Evolutionary conservation across 1,140 invertebrate species (phyloP).

Genomic region (Habropoda laboriosa): DNA sequence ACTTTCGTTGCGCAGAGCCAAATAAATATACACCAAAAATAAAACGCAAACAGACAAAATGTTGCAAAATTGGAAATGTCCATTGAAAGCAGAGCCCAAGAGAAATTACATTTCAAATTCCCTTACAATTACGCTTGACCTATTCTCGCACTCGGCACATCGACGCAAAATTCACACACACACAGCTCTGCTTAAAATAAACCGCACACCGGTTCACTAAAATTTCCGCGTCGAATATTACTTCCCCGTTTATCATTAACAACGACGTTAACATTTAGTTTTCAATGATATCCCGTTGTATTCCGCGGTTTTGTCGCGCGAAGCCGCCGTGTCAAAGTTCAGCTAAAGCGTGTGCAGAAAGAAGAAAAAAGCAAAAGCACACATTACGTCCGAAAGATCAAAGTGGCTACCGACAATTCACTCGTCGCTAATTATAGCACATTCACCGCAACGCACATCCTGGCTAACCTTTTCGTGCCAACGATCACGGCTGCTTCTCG

Average conservation of each 20-base stretch:
- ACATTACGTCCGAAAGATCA: slow-evolving; percentile 31
- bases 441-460: slow-evolving; percentile 18
- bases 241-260: neutral
- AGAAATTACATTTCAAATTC: no score
- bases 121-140: no score
- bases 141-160: no score
- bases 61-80: no score
- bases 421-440: slow-evolving; percentile 39
- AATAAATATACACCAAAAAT: no score
- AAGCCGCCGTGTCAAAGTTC: neutral
- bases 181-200: neutral
- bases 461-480: slow-evolving; percentile 1
- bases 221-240: neutral
- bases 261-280: neutral
- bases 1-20: no score
- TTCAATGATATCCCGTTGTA: neutral
- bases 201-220: neutral
- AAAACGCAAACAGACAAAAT: no score
- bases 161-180: no score
- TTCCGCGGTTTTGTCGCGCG: neutral
- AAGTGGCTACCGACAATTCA: slow-evolving; percentile 19
- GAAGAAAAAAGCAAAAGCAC: neutral
- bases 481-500: slow-evolving; percentile 71
- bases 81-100: no score
- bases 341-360: neutral